Percentiles rank a stretch among this genome's conserved stretches.
These are phyloP conservation scores for Rhamphomyia laevipes DNA, from an alignment of 2,888 invertebrate genomes.

Conservation along the genomic window DNA sequence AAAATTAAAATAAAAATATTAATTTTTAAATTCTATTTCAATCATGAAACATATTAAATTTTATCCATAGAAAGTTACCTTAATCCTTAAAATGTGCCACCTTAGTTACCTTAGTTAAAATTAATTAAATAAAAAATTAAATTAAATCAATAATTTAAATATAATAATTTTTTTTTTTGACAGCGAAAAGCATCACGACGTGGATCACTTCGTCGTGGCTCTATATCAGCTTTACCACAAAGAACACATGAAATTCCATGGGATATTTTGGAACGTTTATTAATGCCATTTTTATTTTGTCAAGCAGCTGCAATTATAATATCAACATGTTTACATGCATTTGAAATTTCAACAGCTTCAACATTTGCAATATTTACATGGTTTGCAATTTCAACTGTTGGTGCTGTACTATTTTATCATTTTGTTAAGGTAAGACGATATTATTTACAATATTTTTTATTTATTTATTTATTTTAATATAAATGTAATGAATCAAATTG, in stretches of 20 bases:
- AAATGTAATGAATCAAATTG: background rate
- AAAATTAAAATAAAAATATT: no score
- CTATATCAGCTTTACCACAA: conserved; percentile 43
- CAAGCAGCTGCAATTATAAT: conserved; percentile 67
- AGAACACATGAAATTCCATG: conserved; percentile 54
- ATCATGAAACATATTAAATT: no score
- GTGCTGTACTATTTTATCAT: conserved; percentile 70
- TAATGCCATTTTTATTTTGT: conserved; percentile 66
- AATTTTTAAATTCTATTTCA: no score
- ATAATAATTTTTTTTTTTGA: conserved; percentile 6
- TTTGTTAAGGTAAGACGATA: conserved; percentile 59
- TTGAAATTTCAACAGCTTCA: conserved; percentile 63
- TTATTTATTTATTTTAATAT: background rate
- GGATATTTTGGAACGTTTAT: conserved; percentile 57
- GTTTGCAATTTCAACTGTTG: conserved; percentile 60
- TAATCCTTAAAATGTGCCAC: no score
- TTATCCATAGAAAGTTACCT: no score
- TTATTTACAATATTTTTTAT: background rate
- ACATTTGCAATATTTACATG: conserved; percentile 68
- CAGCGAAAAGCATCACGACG: conserved; percentile 39
- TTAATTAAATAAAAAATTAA: no score
- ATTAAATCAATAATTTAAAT: background rate
- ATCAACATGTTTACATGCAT: conserved; percentile 56
- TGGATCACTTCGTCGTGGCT: conserved; percentile 47
- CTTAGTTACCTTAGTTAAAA: no score